Percentiles rank a stretch among this genome's conserved stretches.
phyloP scores from a whole-genome alignment of 2,888 invertebrate species.

The Bibio marci region DNA sequence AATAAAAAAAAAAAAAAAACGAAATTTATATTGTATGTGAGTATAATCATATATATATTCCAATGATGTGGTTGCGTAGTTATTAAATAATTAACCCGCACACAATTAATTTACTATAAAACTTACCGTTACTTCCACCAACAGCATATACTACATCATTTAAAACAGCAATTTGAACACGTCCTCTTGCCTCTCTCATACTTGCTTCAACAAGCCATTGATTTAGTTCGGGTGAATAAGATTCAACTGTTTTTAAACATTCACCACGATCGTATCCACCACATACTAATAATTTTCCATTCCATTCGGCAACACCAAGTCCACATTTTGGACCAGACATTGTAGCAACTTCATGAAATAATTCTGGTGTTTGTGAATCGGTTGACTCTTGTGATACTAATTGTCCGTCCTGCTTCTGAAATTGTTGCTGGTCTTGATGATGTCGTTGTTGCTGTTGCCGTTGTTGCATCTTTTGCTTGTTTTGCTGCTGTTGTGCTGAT shows the following conservation, averaged over 20 bases:
- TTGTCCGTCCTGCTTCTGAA: constrained; percentile 2
- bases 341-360: constrained; percentile 37
- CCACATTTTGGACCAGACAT: constrained; percentile 57
- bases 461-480: constrained; percentile 9
- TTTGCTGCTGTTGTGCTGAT: constrained; percentile 4
- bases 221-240: constrained; percentile 52
- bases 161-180: constrained; percentile 59
- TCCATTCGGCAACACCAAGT: constrained; percentile 53
- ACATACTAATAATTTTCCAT: constrained; percentile 56
- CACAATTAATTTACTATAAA: too few relatives aligned
- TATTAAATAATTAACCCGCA: too few relatives aligned
- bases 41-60: too few relatives aligned
- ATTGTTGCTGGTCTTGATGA: constrained; percentile 1
- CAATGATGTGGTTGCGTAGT: too few relatives aligned
- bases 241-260: constrained; percentile 58
- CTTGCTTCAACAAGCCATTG: constrained; percentile 48
- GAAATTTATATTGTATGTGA: too few relatives aligned
- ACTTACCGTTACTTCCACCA: constrained; percentile 62
- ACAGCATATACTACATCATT: constrained; percentile 54
- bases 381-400: not conserved
- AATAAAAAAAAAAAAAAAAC: not conserved
- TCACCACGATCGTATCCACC: constrained; percentile 75
- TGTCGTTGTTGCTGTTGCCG: constrained; percentile 3
- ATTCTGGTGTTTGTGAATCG: constrained; percentile 30
- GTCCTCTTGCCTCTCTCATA: constrained; percentile 59